Conservation (phyloP, 2,113 vertebrate species). For the Gymnogyps californianus region DNA sequence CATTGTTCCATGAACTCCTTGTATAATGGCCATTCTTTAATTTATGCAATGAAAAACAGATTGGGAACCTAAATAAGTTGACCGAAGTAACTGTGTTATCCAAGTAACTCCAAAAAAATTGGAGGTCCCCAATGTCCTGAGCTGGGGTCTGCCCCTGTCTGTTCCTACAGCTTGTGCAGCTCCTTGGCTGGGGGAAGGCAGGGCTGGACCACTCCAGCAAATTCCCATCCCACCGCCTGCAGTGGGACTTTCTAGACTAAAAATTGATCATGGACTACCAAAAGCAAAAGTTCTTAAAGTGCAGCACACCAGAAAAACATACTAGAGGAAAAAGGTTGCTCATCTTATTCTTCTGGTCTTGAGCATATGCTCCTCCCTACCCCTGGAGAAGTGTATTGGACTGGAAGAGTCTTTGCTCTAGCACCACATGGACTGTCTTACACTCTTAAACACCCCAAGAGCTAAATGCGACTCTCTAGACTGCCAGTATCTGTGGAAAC, state of each 20-base stretch:
- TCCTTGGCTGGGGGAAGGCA: neutral
- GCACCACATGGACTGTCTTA: neutral
- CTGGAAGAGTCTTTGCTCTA: neutral
- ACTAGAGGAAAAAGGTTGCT: neutral
- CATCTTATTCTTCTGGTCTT: neutral
- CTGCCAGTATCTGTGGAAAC: neutral
- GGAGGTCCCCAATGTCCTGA: neutral
- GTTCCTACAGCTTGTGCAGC: neutral
- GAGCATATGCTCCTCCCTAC: neutral
- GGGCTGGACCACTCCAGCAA: neutral
- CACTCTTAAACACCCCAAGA: neutral
- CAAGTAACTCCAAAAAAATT: neutral
- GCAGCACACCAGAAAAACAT: neutral
- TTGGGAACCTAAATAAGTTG: neutral
- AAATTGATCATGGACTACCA: neutral
- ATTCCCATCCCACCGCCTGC: no score
- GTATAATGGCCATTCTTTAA: neutral
- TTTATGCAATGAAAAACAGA: neutral
- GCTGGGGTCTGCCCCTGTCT: neutral
- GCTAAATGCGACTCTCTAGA: neutral
- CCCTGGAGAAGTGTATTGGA: neutral
- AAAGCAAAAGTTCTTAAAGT: neutral
- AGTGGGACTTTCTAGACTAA: neutral
- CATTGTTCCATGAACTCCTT: neutral
- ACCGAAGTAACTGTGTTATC: neutral